Base-by-base conservation (phyloP, 2,797 vertebrate genomes). In the Leptatherina wallacei region DNA sequence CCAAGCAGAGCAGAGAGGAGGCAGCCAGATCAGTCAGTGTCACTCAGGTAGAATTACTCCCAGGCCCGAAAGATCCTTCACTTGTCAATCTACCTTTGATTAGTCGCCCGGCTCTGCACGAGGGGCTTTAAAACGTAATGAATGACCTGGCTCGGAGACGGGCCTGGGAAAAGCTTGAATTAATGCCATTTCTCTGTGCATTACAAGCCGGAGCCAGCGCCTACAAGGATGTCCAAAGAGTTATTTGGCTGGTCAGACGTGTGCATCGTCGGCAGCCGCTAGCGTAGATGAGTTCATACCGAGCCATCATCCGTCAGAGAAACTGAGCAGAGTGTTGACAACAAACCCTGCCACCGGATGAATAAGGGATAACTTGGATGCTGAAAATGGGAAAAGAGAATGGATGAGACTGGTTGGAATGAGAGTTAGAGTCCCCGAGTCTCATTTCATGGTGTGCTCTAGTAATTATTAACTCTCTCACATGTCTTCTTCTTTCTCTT, bases 41-140 rank as follows among this genome's bases (percentile, higher is more conserved):
- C 90, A 88, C 79, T 88, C 79, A 85, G 83, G 75, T 87, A 76
- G 80, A 89, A 88, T 90, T 85, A 85, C 85, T 84, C 81, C 65
- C 65, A 59, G 65, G 77, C 81, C 81, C 78, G 71, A n/a, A 57
- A 79, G 82, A 88, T 86, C 77, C 71, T 76, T 86, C 81, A 74
- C 85, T 83, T 76, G 85, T 91, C 88, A 87, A 73, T 81, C 79
- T 75, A 30, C 38, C 77, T 89, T 83, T 88, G 82, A 90, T 88
- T 83, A 77, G 81, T 14, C 1, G 61, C 75, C 63, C 59, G 1
- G 79, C 67, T 69, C 44, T 35, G 12, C 49, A 35, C n/a, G 1
- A 65, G 4, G 20, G 65, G 36, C 62, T 86, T 82, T 85, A 73
- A 85, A 83, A 77, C 80, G 73, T 75, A 89, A 88, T 79, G 83